A percentile compares a stretch with the other conserved stretches of the same genome.
Conservation (phyloP, 2,888 invertebrate genomes). For the Lasiommata megera region DNA sequence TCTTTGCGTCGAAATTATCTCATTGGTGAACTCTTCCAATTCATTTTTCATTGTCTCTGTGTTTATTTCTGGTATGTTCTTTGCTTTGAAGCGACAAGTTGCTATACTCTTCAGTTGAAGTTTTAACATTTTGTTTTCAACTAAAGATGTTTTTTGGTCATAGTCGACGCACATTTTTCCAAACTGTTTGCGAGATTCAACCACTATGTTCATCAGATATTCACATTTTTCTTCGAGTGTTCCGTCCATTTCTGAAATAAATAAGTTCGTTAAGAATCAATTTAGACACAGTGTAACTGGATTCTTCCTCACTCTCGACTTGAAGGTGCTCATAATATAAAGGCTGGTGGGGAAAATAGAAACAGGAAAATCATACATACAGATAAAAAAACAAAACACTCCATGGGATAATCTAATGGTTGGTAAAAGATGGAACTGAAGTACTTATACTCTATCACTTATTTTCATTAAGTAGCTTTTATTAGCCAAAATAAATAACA, state of each 20-base stretch:
- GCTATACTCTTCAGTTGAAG: conserved; percentile 55
- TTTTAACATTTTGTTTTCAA: conserved; percentile 63
- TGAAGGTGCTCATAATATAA: no score
- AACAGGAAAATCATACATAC: no score
- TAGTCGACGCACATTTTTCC: conserved; percentile 64
- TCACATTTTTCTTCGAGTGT: conserved; percentile 61
- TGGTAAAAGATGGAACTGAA: no score
- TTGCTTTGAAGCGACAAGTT: conserved; percentile 54
- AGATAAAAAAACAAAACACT: no score
- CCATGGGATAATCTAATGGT: no score
- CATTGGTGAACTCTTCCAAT: conserved; percentile 48
- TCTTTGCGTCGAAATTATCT: conserved; percentile 46
- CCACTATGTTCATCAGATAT: conserved; percentile 66
- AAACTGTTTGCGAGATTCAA: conserved; percentile 69
- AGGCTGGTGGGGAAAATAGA: no score
- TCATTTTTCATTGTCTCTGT: conserved; percentile 46
- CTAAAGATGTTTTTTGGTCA: conserved; percentile 51
- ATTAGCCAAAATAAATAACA: no score
- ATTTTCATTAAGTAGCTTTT: no score
- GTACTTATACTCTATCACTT: no score
- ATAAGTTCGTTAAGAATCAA: no score
- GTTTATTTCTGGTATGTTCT: conserved; percentile 43
- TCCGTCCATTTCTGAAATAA: conserved; percentile 40
- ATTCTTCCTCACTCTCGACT: no score
- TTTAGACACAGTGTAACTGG: no score